Evolutionary conservation across 2,797 vertebrate species (phyloP), one percentile per base, ranked within the genome.

Genomic region (Ptychobarbus kaznakovi): DNA sequence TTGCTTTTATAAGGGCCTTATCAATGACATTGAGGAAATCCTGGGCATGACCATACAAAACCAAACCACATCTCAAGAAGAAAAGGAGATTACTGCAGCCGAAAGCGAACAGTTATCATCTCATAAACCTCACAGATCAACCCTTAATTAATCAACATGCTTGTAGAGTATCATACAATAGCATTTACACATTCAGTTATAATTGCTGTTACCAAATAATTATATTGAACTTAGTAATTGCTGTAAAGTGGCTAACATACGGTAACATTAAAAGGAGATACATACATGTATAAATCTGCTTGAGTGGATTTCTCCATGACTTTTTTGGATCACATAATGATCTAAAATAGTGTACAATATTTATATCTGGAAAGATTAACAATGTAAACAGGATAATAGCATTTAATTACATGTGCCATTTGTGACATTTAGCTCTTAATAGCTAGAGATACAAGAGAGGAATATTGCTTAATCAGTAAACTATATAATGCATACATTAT

Each of bases 21-120:
- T 96, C 86, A 91, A 87, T 91, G 95, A 95, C 56, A 94, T 97
- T 38, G 93, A 97, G 89, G 89, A 88, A 53, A 94, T 97, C 84
- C 89, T 97, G 86, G 94, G 95, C 92, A 91, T 94, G 90, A 94
- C 93, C 76, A 88, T 91, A 90, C 92, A 94, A 92, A 97, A 97
- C 91, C 91, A 96, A 93, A 92, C 89, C 72, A 82, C 35, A 85
- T 81, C 80, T 2, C 61, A 87, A 83, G 89, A 90, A 87, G 86
- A 90, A 81, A 87, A 86, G 46, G 65, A 91, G 77, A 79, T 83
- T 87, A 44, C 70, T 76, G 82, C 79, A 61, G 22, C 32, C 18
- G 9, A 84, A 86, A 66, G 68, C 9, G 38, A 82, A 76, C 4
- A 40, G 40, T 51, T 81, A 25, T 72, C 13, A 69, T 86, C 58